A percentile compares a stretch with the other conserved stretches of the same genome.
phyloP scores from a whole-genome alignment of 2,113 vertebrate species.

The Circaetus cinerascens region DNA sequence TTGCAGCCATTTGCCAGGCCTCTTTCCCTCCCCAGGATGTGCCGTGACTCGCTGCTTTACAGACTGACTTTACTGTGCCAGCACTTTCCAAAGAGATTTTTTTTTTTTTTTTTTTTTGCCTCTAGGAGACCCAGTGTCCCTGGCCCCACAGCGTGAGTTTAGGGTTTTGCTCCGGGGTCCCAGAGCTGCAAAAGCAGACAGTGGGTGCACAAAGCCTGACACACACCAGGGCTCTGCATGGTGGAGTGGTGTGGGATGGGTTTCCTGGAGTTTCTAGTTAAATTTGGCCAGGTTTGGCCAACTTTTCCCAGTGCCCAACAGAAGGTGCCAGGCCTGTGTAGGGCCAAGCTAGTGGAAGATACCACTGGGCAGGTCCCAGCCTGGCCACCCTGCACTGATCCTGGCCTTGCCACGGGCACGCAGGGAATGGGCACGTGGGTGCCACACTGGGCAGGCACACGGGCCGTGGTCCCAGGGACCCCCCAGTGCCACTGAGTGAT shows the following conservation, averaged over 20 bases:
- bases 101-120: background rate
- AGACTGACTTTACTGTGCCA: fast-evolving
- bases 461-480: fast-evolving
- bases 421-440: fast-evolving
- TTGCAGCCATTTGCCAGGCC: background rate
- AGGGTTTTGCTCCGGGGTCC: background rate
- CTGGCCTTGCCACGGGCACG: fast-evolving
- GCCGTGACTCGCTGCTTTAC: background rate
- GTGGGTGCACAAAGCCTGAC: fast-evolving
- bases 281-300: background rate
- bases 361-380: background rate
- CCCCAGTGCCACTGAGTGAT: too few relatives aligned
- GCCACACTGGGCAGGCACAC: background rate
- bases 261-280: background rate
- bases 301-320: background rate
- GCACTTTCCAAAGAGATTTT: background rate
- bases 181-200: fast-evolving
- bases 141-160: too few relatives aligned
- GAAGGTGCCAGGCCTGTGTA: background rate
- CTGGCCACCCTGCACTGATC: fast-evolving
- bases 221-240: fast-evolving
- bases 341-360: background rate
- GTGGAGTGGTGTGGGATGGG: fast-evolving
- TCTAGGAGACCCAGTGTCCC: background rate
- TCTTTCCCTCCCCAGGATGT: background rate